Conservation (phyloP, 2,113 vertebrate species). For the Lontra canadensis region DNA sequence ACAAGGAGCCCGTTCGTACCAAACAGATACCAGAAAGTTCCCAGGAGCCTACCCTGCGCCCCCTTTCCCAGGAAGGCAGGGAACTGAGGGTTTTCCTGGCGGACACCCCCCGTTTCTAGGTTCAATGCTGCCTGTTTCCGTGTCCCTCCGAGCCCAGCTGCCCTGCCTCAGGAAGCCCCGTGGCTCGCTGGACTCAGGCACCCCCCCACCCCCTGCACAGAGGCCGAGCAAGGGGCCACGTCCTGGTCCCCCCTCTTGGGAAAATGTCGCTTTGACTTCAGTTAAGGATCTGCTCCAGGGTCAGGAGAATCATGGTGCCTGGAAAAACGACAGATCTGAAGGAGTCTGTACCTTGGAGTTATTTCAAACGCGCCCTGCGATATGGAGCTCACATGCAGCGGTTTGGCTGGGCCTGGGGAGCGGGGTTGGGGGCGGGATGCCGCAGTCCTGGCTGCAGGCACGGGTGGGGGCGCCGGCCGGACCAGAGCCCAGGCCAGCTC, state of each 20-base stretch:
- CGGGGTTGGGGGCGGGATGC: neutral
- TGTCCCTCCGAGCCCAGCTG: neutral
- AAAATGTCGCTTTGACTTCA: neutral
- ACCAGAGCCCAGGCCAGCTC: neutral
- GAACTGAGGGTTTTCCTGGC: neutral
- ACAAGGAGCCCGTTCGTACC: fast-evolving
- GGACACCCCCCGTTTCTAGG: neutral
- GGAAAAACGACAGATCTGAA: neutral
- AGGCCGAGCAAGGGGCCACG: neutral
- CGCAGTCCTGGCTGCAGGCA: fast-evolving
- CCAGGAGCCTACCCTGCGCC: fast-evolving
- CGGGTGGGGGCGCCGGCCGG: fast-evolving
- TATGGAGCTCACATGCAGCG: fast-evolving
- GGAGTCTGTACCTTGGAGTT: neutral
- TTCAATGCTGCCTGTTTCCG: neutral
- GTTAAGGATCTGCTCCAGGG: no score
- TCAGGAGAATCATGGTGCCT: neutral
- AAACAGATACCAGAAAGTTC: neutral
- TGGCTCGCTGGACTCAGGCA: fast-evolving
- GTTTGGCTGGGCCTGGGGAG: neutral
- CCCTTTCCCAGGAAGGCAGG: neutral
- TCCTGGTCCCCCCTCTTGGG: neutral
- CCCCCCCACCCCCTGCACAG: no score
- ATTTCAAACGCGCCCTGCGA: neutral
- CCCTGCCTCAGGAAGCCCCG: fast-evolving